phyloP scores from a whole-genome alignment of 2,888 invertebrate species.

The Noctua janthina region DNA sequence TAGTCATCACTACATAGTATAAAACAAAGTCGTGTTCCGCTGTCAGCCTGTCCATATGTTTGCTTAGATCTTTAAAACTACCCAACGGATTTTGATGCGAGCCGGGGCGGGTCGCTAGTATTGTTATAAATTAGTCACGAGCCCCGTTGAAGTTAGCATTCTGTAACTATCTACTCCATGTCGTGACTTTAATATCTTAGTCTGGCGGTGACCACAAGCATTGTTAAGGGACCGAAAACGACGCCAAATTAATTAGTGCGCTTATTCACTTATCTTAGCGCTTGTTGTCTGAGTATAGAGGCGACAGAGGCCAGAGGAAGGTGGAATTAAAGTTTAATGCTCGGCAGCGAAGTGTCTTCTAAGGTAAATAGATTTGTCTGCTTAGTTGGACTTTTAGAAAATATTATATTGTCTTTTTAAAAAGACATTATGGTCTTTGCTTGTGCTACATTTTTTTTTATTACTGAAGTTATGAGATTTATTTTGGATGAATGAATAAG shows the following conservation, averaged over 20 bases:
- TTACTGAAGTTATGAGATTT: too few relatives aligned
- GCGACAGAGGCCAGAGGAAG: not conserved
- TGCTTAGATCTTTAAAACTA: too few relatives aligned
- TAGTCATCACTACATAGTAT: too few relatives aligned
- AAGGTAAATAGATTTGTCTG: not conserved
- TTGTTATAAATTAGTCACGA: not conserved
- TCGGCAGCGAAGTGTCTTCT: not conserved
- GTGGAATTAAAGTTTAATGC: not conserved
- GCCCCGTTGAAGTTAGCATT: not conserved
- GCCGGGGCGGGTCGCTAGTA: too few relatives aligned
- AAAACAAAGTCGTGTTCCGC: too few relatives aligned
- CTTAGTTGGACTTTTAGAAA: too few relatives aligned
- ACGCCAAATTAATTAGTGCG: conserved; percentile 55
- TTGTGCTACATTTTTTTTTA: too few relatives aligned
- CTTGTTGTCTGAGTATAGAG: not conserved
- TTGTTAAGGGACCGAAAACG: conserved; percentile 45
- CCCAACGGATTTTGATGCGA: too few relatives aligned
- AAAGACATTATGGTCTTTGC: too few relatives aligned
- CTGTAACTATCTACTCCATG: not conserved
- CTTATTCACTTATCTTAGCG: conserved; percentile 54
- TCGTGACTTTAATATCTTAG: conserved; percentile 55
- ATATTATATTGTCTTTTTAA: too few relatives aligned
- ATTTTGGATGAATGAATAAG: too few relatives aligned
- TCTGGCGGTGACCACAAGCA: conserved; percentile 47
- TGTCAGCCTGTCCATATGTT: too few relatives aligned